A percentile compares a stretch with the other conserved stretches of the same genome.
Conservation (phyloP, 2,113 vertebrate genomes). For the Dolichotis patagonum region DNA sequence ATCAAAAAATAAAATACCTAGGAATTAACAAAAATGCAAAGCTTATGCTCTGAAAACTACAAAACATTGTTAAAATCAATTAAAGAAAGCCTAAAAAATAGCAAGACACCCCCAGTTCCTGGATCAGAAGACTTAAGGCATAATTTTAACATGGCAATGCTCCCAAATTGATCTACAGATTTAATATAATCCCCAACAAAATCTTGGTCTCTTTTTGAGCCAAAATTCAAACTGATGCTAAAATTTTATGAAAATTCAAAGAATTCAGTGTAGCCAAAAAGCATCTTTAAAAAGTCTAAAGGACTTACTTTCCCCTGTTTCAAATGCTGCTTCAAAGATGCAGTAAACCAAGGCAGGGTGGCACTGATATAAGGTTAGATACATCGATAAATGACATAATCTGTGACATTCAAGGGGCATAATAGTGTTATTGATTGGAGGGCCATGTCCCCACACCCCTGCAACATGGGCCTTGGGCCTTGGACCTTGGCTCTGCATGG, state of each 20-base stretch:
- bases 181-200: constrained; percentile 8
- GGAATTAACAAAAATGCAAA: constrained; percentile 27
- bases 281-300: neutral
- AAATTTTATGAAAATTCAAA: neutral
- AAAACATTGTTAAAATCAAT: constrained; percentile 12
- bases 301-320: neutral
- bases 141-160: neutral
- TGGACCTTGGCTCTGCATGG: neutral
- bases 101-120: neutral
- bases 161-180: neutral
- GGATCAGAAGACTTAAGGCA: constrained; percentile 1
- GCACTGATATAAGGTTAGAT: neutral
- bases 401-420: neutral
- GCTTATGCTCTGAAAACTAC: neutral
- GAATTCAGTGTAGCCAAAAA: neutral
- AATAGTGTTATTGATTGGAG: neutral
- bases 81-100: neutral
- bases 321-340: constrained; percentile 28
- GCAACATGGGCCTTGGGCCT: neutral
- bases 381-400: neutral
- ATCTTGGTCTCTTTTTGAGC: neutral
- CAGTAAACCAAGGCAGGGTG: neutral
- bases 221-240: neutral
- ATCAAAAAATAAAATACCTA: constrained; percentile 37
- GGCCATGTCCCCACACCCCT: neutral